A percentile compares a stretch with the other conserved stretches of the same genome.
phyloP scores from a whole-genome alignment of 2,113 vertebrate species.

The Callorhinus ursinus region DNA sequence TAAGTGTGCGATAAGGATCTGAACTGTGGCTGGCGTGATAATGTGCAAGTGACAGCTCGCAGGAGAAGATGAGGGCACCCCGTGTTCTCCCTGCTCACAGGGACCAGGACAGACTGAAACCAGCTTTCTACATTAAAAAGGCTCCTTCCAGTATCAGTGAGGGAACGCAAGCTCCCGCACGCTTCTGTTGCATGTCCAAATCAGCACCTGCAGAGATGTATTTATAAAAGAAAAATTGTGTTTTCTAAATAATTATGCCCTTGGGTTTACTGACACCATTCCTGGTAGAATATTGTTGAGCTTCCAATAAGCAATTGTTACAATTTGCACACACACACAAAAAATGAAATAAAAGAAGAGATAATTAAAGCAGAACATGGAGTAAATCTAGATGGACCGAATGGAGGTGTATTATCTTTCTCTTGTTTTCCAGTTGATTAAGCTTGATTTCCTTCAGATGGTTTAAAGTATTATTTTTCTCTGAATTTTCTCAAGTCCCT shows the following conservation, averaged over 20 bases:
- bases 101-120: background rate
- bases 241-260: background rate
- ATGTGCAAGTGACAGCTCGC: background rate
- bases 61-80: background rate
- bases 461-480: background rate
- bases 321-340: background rate
- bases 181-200: rapidly evolving
- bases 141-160: rapidly evolving
- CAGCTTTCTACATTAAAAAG: background rate
- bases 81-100: rapidly evolving
- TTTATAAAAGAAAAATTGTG: background rate
- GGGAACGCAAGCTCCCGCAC: rapidly evolving
- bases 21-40: conserved; percentile 41
- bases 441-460: background rate
- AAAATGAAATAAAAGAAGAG: background rate
- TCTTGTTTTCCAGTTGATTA: background rate
- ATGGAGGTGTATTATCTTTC: background rate
- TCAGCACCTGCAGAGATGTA: background rate
- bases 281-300: background rate
- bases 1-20: conserved; percentile 62
- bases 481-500: background rate
- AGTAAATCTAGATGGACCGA: background rate
- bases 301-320: background rate
- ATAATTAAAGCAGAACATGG: background rate
- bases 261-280: background rate